A percentile compares a stretch with the other conserved stretches of the same genome.
Conservation (phyloP, 2,797 vertebrate genomes). For the Amblyraja radiata region DNA sequence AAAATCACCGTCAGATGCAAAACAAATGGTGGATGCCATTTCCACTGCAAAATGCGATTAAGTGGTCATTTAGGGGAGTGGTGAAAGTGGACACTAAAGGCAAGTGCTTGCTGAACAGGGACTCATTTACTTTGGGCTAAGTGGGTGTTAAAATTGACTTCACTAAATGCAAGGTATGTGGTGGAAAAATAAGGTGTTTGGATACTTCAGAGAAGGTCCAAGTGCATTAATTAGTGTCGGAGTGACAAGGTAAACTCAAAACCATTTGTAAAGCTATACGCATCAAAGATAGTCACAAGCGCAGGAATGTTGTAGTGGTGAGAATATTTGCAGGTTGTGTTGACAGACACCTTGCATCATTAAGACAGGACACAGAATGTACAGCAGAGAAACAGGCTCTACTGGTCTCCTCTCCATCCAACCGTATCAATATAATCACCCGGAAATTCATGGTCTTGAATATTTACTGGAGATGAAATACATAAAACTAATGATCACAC, state of each 20-base stretch:
- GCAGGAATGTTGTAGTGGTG: neutral
- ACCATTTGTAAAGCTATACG: neutral
- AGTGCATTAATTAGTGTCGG: neutral
- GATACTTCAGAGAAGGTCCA: neutral
- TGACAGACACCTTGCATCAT: neutral
- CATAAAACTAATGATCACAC: neutral
- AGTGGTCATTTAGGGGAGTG: neutral
- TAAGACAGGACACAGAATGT: neutral
- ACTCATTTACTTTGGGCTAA: neutral
- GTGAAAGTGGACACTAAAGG: neutral
- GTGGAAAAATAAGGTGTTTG: neutral
- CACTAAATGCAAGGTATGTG: neutral
- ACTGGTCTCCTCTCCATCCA: neutral
- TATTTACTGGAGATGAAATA: neutral
- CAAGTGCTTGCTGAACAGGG: neutral
- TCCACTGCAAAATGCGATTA: neutral
- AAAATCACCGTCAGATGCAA: neutral
- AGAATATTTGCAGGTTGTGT: neutral
- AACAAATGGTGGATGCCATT: neutral
- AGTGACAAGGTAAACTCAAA: neutral
- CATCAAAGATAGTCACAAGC: neutral
- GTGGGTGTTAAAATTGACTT: neutral
- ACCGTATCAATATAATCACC: neutral
- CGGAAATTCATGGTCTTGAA: neutral
- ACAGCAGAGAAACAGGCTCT: neutral